Conservation (phyloP, 2,797 vertebrate genomes). For the Pangasius macronema region DNA sequence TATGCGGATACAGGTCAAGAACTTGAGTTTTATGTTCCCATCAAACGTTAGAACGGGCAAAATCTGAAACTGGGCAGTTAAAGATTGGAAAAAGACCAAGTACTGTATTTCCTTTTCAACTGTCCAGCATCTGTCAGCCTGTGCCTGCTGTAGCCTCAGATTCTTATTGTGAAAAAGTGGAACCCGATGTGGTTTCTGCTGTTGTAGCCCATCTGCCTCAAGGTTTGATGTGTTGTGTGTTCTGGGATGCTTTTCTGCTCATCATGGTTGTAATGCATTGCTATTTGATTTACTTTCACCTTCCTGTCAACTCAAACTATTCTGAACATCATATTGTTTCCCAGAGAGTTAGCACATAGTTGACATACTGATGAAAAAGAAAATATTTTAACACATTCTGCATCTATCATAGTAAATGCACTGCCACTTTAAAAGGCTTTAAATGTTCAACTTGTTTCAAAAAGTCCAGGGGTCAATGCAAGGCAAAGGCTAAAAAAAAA, state of each 20-base stretch:
- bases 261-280: background rate
- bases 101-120: background rate
- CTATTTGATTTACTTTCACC: background rate
- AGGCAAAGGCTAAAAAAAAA: constrained; percentile 24
- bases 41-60: background rate
- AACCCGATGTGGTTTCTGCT: background rate
- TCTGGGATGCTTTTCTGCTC: background rate
- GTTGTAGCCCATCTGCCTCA: background rate
- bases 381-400: background rate
- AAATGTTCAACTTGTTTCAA: background rate
- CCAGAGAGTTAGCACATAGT: background rate
- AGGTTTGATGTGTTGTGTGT: background rate
- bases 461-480: constrained; percentile 3
- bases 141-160: background rate
- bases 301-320: background rate
- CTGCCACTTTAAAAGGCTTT: background rate
- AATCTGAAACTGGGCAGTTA: background rate
- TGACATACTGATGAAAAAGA: background rate
- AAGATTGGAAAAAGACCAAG: background rate
- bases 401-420: background rate
- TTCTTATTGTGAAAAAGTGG: background rate
- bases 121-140: background rate
- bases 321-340: background rate
- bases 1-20: background rate
- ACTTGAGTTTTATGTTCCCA: background rate